Conservation (phyloP, 2,113 vertebrate species). For the Bos javanicus region DNA sequence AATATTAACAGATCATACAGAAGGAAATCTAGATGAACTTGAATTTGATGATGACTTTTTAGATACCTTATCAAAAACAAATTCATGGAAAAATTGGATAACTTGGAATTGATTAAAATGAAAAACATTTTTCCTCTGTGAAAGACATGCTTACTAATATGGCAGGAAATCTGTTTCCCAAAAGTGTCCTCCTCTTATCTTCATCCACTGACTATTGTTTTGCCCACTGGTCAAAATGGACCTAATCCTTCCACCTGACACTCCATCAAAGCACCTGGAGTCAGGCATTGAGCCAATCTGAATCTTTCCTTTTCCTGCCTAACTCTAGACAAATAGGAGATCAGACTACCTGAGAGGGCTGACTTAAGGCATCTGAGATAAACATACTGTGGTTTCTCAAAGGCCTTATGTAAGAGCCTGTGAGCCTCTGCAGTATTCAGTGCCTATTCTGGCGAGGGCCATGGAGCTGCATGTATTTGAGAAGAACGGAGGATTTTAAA, state of each 20-base stretch:
- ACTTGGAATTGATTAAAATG: background rate
- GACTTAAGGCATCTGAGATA: background rate
- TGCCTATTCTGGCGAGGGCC: fast-evolving
- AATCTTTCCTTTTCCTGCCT: background rate
- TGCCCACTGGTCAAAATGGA: background rate
- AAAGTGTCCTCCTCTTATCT: background rate
- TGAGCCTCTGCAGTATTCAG: background rate
- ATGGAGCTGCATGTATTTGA: fast-evolving
- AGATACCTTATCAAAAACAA: background rate
- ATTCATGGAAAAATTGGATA: background rate
- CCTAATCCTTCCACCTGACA: background rate
- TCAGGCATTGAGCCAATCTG: background rate
- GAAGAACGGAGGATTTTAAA: background rate
- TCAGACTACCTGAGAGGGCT: too few species aligned
- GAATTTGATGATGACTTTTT: background rate
- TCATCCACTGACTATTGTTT: background rate
- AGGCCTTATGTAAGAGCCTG: background rate
- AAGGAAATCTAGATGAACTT: background rate
- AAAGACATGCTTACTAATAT: background rate
- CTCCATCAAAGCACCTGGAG: too few species aligned
- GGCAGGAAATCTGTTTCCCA: background rate
- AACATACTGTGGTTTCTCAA: background rate
- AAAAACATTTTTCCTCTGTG: background rate
- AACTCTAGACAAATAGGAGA: background rate
- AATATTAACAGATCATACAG: background rate